Conservation (phyloP, 1,140 invertebrate genomes). For the Drosophila pectinifera region DNA sequence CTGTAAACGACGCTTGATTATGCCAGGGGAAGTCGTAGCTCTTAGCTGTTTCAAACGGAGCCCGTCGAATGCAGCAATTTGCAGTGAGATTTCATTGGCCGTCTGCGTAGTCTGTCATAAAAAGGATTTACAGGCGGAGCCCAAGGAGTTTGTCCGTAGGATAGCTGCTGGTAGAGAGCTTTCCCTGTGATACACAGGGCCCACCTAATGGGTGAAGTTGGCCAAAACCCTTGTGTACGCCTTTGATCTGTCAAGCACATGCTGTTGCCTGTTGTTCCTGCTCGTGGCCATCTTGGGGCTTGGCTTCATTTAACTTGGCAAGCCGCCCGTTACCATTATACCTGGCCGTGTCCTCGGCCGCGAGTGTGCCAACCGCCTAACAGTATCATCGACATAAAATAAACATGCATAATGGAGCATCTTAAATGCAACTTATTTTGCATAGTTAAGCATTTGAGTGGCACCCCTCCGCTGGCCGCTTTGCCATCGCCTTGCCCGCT, state of each 20-base stretch:
- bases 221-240: neutral
- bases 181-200: neutral
- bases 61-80: slow-evolving; percentile 85
- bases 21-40: slow-evolving; percentile 36
- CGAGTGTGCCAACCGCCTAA: slow-evolving; percentile 25
- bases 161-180: slow-evolving; percentile 3
- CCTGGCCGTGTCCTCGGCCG: slow-evolving; percentile 28
- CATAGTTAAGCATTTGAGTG: slow-evolving; percentile 84
- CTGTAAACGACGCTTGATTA: slow-evolving; percentile 41
- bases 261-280: slow-evolving; percentile 17
- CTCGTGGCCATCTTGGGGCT: slow-evolving; percentile 34
- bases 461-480: slow-evolving; percentile 35
- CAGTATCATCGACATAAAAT: slow-evolving; percentile 79
- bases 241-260: slow-evolving; percentile 59
- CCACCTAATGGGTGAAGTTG: slow-evolving; percentile 6
- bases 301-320: slow-evolving; percentile 57
- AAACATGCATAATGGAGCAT: slow-evolving; percentile 83
- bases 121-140: slow-evolving; percentile 57
- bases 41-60: slow-evolving; percentile 6
- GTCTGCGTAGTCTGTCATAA: slow-evolving; percentile 50
- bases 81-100: slow-evolving; percentile 57
- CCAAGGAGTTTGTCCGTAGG: slow-evolving; percentile 20
- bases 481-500: slow-evolving; percentile 10
- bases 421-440: slow-evolving; percentile 84
- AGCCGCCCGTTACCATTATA: slow-evolving; percentile 21